Conservation (phyloP, 2,888 invertebrate species). For the Clostera curtula region DNA sequence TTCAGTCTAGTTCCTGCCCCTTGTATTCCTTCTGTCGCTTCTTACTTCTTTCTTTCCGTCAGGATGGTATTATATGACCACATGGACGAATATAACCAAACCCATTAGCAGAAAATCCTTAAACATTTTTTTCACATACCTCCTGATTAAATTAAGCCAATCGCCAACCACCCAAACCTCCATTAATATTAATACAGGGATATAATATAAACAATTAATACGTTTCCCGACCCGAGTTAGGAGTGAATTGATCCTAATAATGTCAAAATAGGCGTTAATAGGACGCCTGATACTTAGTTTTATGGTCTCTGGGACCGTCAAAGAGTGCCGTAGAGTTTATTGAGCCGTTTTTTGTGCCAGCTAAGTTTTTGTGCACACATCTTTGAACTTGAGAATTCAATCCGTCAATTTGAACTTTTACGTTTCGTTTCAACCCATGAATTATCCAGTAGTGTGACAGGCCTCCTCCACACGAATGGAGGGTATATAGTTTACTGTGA, state of each 20-base stretch:
- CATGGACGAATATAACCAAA: too few species aligned
- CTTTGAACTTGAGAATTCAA: conserved; percentile 17
- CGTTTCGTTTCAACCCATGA: too few species aligned
- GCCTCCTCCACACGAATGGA: too few species aligned
- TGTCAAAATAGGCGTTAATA: conserved; percentile 74
- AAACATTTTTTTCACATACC: neutral
- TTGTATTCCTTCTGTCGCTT: too few species aligned
- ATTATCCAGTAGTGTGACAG: too few species aligned
- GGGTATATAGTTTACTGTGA: too few species aligned
- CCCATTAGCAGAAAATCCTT: too few species aligned
- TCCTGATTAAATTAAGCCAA: conserved; percentile 25
- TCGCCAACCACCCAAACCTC: conserved; percentile 19
- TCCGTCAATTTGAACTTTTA: conserved; percentile 45
- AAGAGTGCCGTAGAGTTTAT: conserved; percentile 66
- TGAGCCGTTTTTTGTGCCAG: conserved; percentile 51
- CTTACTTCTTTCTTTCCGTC: too few species aligned
- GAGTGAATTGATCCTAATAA: conserved; percentile 67
- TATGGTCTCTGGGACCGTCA: conserved; percentile 57
- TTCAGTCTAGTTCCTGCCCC: too few species aligned
- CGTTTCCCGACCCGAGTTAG: conserved; percentile 41
- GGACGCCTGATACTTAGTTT: conserved; percentile 64
- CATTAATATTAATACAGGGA: conserved; percentile 39
- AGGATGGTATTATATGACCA: too few species aligned
- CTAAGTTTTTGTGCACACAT: conserved; percentile 67
- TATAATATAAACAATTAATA: conserved; percentile 62